Evolutionary conservation across 2,797 vertebrate species (phyloP).

Genomic region (Leptodactylus fallax): DNA sequence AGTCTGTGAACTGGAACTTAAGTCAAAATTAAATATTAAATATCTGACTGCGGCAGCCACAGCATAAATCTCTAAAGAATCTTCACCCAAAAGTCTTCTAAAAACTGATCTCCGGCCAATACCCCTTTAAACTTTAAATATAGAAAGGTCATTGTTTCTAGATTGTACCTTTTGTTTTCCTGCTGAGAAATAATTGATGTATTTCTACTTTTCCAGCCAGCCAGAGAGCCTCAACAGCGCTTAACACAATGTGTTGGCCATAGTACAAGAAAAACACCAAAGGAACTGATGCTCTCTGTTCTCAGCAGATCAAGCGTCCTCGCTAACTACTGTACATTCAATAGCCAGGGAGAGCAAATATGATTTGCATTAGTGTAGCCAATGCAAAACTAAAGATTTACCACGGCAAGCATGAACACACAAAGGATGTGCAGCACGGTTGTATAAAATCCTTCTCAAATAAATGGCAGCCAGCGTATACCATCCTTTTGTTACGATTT

Average conservation of each 20-base stretch:
- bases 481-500: background rate
- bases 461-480: too few relatives aligned
- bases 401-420: background rate
- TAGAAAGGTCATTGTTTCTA: conserved; percentile 30
- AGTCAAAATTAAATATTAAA: background rate
- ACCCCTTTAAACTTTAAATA: conserved; percentile 1
- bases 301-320: conserved; percentile 36
- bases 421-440: background rate
- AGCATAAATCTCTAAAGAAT: background rate
- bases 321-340: background rate
- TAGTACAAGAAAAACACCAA: conserved; percentile 17
- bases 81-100: background rate
- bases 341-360: background rate
- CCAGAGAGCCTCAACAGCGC: background rate
- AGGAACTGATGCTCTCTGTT: conserved; percentile 19
- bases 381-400: conserved; percentile 9
- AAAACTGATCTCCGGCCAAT: background rate
- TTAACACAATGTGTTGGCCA: conserved; percentile 38
- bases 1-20: background rate
- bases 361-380: conserved; percentile 25
- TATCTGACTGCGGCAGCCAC: background rate
- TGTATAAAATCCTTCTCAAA: too few relatives aligned
- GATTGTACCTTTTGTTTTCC: background rate
- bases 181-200: conserved; percentile 1
- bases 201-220: background rate